Conservation (phyloP, 2,113 vertebrate species). For the Machaerirhynchus nigripectus region DNA sequence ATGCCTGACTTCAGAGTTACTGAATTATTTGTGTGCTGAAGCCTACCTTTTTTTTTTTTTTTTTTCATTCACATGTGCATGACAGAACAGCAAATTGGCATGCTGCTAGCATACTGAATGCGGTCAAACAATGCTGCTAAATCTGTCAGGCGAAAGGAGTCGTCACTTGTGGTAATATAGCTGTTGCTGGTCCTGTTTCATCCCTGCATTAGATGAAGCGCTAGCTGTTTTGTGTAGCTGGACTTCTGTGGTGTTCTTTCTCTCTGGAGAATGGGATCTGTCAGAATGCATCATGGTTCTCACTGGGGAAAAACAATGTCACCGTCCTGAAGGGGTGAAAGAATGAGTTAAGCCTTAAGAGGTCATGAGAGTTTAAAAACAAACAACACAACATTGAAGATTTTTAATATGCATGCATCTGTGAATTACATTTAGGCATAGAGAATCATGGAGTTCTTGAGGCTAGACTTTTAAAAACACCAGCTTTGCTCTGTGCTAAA, state of each 20-base stretch:
- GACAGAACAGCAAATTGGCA: background rate
- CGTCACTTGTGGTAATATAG: background rate
- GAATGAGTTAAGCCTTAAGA: background rate
- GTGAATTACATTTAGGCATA: background rate
- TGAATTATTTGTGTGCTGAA: background rate
- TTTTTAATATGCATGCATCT: background rate
- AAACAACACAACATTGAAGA: background rate
- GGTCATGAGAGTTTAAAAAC: background rate
- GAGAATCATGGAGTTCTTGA: background rate
- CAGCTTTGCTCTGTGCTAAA: background rate
- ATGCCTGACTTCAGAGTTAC: background rate
- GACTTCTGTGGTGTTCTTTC: background rate
- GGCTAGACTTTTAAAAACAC: background rate
- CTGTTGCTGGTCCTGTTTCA: background rate
- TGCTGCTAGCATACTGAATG: background rate
- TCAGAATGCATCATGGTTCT: background rate
- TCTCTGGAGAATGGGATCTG: slow-evolving; percentile 3
- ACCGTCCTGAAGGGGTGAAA: background rate
- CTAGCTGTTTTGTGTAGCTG: background rate
- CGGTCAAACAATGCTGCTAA: background rate
- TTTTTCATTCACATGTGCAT: background rate
- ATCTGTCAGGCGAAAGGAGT: background rate
- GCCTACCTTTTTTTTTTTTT: background rate
- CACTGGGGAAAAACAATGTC: background rate
- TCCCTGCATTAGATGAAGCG: background rate